Evolutionary conservation across 2,888 invertebrate genomes (phyloP).

Genomic region (Lampropteryx suffumata): DNA sequence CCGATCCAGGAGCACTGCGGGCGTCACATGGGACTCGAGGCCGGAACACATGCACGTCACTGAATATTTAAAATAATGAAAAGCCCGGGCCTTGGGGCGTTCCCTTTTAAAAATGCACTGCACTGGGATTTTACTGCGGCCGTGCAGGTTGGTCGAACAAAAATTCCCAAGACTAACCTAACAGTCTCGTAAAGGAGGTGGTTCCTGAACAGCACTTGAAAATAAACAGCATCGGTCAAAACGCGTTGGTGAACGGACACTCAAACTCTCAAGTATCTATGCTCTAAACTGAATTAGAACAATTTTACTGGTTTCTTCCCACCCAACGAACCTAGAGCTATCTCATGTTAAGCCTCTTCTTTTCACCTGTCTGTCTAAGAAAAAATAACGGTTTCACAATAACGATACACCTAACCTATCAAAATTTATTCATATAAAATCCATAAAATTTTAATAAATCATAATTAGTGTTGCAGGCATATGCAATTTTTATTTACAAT

Average conservation of each 20-base stretch:
- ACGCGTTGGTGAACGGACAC: conserved; percentile 42
- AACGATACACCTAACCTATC: neutral
- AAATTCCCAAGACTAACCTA: conserved; percentile 65
- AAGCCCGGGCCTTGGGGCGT: conserved; percentile 69
- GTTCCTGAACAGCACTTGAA: conserved; percentile 49
- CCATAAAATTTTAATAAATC: too few species aligned
- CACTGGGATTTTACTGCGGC: conserved; percentile 74
- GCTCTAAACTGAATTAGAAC: conserved; percentile 30
- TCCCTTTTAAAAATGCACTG: conserved; percentile 81
- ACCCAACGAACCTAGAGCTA: conserved; percentile 9
- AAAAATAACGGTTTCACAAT: neutral
- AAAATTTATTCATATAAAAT: too few species aligned
- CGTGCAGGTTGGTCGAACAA: conserved; percentile 76
- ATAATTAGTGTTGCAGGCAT: too few species aligned
- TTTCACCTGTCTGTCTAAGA: neutral
- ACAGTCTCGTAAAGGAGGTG: conserved; percentile 73
- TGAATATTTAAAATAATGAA: conserved; percentile 81
- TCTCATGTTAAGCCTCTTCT: conserved; percentile 9
- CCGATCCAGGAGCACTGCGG: conserved; percentile 48
- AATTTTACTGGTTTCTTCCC: conserved; percentile 23
- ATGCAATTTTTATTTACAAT: too few species aligned
- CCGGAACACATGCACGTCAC: conserved; percentile 68
- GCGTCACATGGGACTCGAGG: conserved; percentile 52
- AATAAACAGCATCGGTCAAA: conserved; percentile 51
- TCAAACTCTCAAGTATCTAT: conserved; percentile 46